Evolutionary conservation across 2,888 invertebrate species (phyloP).

Genomic region (Hemistola chrysoprasaria): DNA sequence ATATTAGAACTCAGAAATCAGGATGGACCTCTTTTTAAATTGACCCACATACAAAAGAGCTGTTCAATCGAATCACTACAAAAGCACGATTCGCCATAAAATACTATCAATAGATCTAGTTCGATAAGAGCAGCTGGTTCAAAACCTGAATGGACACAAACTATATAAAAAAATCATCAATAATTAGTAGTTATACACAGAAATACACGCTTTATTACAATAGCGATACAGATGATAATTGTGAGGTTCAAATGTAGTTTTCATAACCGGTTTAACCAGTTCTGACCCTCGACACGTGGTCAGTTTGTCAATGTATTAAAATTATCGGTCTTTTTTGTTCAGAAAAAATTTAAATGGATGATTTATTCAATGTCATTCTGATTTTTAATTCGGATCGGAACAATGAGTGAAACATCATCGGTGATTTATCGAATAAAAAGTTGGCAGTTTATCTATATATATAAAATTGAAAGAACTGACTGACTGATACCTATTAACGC

Average conservation of each 20-base stretch:
- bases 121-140: constrained; percentile 31
- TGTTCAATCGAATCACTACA: no score
- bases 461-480: no score
- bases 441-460: constrained; percentile 2
- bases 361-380: constrained; percentile 17
- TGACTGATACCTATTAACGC: no score
- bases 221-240: no score
- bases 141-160: constrained; percentile 14
- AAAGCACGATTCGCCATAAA: constrained; percentile 13
- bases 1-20: no score
- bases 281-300: constrained; percentile 74
- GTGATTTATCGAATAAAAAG: background rate
- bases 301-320: constrained; percentile 70
- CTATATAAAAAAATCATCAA: no score
- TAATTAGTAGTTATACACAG: no score
- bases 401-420: constrained; percentile 13
- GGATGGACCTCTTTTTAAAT: no score
- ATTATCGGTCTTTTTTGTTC: constrained; percentile 64
- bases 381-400: background rate
- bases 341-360: constrained; percentile 15
- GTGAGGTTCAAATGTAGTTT: no score
- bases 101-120: constrained; percentile 31
- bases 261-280: constrained; percentile 69
- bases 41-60: no score
- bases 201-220: no score